These are phyloP conservation scores for Melanotaenia maccullochi DNA, from an alignment of 2,797 vertebrate genomes.

Conservation along the genomic window DNA sequence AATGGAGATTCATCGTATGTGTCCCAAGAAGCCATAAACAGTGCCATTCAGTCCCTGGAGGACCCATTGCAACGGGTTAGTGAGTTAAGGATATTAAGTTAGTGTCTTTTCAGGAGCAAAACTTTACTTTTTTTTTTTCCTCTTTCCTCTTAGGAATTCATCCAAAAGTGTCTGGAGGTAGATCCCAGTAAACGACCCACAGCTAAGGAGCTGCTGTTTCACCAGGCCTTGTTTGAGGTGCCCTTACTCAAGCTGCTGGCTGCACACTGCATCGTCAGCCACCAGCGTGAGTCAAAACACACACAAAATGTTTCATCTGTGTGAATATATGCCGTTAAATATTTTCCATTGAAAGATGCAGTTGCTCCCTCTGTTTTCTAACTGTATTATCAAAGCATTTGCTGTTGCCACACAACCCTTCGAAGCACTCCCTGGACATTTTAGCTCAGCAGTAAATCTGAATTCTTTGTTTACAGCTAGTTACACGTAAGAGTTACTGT, in stretches of 20 bases:
- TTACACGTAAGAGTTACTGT: neutral
- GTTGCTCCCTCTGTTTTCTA: neutral
- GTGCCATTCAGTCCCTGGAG: conserved; percentile 96
- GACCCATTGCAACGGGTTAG: conserved; percentile 86
- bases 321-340: neutral
- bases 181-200: conserved; percentile 93
- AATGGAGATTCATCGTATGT: conserved; percentile 97
- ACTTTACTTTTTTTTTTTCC: neutral
- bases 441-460: neutral
- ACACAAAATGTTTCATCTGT: neutral
- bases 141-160: conserved; percentile 88
- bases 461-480: neutral
- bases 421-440: neutral
- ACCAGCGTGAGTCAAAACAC: conserved; percentile 89
- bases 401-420: neutral
- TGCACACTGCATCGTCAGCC: conserved; percentile 95
- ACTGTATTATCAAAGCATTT: neutral
- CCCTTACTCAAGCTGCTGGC: conserved; percentile 95
- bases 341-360: neutral
- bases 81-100: neutral
- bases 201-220: conserved; percentile 94
- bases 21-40: conserved; percentile 98
- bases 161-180: conserved; percentile 96
- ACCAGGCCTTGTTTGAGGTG: conserved; percentile 97
- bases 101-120: neutral